Percentiles rank a stretch among this genome's conserved stretches.
Evolutionary conservation across 1,140 invertebrate species (phyloP).

Genomic region (Hypothenemus hampei): DNA sequence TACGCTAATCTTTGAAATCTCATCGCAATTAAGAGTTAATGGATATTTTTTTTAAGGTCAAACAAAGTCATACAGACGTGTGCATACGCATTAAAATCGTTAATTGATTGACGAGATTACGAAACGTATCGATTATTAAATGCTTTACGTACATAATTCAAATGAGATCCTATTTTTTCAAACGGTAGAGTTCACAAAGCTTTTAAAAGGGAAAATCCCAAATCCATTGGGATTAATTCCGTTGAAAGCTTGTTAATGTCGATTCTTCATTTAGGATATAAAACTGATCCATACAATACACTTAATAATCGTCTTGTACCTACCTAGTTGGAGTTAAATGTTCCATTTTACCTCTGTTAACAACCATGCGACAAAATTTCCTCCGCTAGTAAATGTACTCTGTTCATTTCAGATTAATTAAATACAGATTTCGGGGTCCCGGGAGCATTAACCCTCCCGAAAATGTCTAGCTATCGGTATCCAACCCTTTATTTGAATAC

Average conservation of each 20-base stretch:
- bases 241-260: neutral
- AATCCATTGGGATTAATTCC: neutral
- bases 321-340: too few species aligned
- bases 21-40: too few species aligned
- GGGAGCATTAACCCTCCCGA: neutral
- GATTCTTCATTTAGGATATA: too few species aligned
- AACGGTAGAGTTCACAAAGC: neutral
- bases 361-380: neutral
- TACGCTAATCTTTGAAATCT: too few species aligned
- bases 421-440: neutral
- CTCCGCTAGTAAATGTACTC: neutral
- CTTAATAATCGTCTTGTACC: too few species aligned
- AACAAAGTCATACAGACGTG: too few species aligned
- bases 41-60: too few species aligned
- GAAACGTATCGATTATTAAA: neutral
- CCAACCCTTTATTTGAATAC: conserved; percentile 4
- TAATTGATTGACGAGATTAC: too few species aligned
- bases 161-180: neutral
- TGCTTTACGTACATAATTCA: neutral
- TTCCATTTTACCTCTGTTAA: too few species aligned
- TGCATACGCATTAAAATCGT: too few species aligned
- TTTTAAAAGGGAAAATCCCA: neutral
- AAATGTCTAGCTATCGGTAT: conserved; percentile 1
- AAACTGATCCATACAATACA: too few species aligned
- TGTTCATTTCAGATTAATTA: neutral